A percentile compares a stretch with the other conserved stretches of the same genome.
phyloP scores from a whole-genome alignment of 2,888 invertebrate species.

The Zygothrica quintamaculata region DNA sequence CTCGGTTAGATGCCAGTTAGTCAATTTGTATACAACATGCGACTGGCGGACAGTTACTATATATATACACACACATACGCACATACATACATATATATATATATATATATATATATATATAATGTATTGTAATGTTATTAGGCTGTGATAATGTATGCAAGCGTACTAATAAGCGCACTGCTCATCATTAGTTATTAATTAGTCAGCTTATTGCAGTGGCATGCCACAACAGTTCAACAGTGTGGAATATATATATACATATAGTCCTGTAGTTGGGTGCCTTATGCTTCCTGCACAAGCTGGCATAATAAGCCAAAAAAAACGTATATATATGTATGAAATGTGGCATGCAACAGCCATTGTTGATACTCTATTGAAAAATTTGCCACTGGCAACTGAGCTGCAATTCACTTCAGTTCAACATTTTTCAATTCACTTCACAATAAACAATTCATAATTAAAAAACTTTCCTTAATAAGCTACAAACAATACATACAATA shows the following conservation, averaged over 20 bases:
- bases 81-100: not conserved
- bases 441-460: no score
- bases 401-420: no score
- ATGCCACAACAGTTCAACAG: not conserved
- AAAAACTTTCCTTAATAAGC: no score
- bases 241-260: no score
- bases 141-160: slow-evolving; percentile 69
- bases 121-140: slow-evolving; percentile 62
- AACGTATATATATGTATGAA: no score
- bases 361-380: slow-evolving; percentile 57
- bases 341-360: slow-evolving; percentile 37
- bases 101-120: slow-evolving; percentile 29
- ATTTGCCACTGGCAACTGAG: no score
- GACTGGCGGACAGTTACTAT: no score
- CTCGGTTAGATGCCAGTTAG: not conserved
- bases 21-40: not conserved
- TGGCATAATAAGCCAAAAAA: slow-evolving; percentile 16
- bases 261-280: no score
- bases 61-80: not conserved
- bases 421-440: no score
- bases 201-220: slow-evolving; percentile 28
- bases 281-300: no score
- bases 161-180: slow-evolving; percentile 73
- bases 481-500: no score
- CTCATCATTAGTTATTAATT: slow-evolving; percentile 78